Base-by-base conservation (phyloP, 2,888 invertebrate genomes). In the Cephus sareptanus region DNA sequence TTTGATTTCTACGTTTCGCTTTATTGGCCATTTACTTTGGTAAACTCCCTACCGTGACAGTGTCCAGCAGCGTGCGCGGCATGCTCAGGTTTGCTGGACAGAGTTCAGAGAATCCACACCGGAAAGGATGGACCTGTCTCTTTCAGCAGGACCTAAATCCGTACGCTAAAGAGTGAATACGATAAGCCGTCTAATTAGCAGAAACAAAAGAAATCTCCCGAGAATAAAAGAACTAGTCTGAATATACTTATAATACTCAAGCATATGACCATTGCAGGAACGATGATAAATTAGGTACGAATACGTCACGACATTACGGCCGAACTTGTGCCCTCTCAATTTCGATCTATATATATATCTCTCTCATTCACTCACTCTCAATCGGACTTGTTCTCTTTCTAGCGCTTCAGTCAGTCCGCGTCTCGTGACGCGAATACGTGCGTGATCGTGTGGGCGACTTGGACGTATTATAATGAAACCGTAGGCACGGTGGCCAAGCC, bases 401-500 rank as follows among this genome's bases (percentile, higher is more conserved):
- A 56, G 23, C 23, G 23, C 23, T 56, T 56, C 56, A 23, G 56
- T 56, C 56, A 23, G 12, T 71, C 33, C 71, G 71, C 71, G 33
- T 34, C 71, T 71, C 71, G 71, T 71, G 71, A 71, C 71, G 71
- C 9, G 34, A 71, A 31, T 34, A 15, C 71, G 71, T 71, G 71
- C 71, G 31, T 31, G 71, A 71, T 71, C 71, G 71, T 34, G 71
- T 71, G 71, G 71, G 71, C 71, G 71, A 71, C 31, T 71, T 33
- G 6, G 71, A 71, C 34, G 71, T 34, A 71, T 71, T 71, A 71
- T 33, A 71, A 34, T 71, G 33, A 31, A 34, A 71, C 71, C 31
- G 71, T 71, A 34, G 31, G 71, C 71, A 71, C 71, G 71, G 71
- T 71, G 71, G 71, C 71, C 71, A 71, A 71, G 71, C 71, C 71